Evolutionary conservation across 2,888 invertebrate genomes (phyloP), one percentile per base, ranked within the genome.

Genomic region (Pteria penguin): DNA sequence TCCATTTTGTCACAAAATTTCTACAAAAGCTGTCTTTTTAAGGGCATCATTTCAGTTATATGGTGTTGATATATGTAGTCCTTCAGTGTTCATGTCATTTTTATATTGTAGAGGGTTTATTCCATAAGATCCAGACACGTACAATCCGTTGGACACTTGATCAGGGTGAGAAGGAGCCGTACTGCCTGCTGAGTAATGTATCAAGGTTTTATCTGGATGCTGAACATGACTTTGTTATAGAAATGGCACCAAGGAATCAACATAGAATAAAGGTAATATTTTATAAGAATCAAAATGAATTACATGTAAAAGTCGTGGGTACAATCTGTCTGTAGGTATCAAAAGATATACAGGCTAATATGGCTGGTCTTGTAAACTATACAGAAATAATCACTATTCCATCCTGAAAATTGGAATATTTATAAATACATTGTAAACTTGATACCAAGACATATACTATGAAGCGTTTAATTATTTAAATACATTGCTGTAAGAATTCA

Each of bases 171-270:
- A 86, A 87, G 55, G 89, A 89, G 60, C 90, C 90, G 0, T 86
- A 87, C 58, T 78, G 78, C 55, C 79, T 91, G 69, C 85, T 83
- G 71, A 84, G 80, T 55, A 79, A 86, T 11, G 76, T 86, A 0
- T 90, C 88, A 1, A 80, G 90, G 31, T 90, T 91, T 76, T 90
- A 86, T 76, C 80, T 91, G n/a, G 91, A 91, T 75, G 76, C 84
- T 24, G 90, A 91, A 66, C 92, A 92, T 81, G 91, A 91, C 76
- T 88, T 91, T 80, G 79, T 90, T 2, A 71, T 92, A 36, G 87
- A 90, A 72, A 88, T 88, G 81, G 74, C 81, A 1, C 68, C 76
- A 4, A 72, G 72, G 45, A 78, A 80, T 31, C 83, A 84, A 65
- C 86, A 88, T 29, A 83, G 90, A 27, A 83, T 91, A 33, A 91